Conservation (phyloP, 1,140 invertebrate genomes). For the Leguminivora glycinivorella region DNA sequence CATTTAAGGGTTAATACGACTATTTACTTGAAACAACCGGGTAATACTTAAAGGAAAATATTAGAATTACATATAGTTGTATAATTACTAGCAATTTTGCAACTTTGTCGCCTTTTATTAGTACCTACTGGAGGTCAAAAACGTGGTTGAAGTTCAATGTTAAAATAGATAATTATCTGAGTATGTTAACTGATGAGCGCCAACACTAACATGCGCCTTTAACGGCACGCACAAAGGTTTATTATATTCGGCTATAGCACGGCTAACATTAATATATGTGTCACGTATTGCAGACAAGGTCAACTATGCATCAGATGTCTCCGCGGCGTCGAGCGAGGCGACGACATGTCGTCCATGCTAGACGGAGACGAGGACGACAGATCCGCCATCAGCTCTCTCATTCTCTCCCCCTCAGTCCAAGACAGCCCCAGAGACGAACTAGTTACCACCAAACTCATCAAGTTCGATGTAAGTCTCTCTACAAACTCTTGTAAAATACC, state of each 20-base stretch:
- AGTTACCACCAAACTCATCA: slow-evolving; percentile 70
- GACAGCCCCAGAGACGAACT: slow-evolving; percentile 68
- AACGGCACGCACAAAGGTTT: too few relatives aligned
- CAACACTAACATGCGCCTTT: too few relatives aligned
- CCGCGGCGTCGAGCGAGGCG: slow-evolving; percentile 81
- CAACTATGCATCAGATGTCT: slow-evolving; percentile 89
- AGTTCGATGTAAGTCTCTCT: slow-evolving; percentile 67
- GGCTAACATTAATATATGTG: too few relatives aligned
- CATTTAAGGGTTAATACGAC: too few relatives aligned
- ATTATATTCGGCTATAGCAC: too few relatives aligned
- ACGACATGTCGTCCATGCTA: slow-evolving; percentile 85
- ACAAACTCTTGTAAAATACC: slow-evolving; percentile 30
- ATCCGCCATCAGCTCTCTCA: slow-evolving; percentile 83
- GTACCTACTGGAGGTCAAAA: not conserved
- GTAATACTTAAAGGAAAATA: too few relatives aligned
- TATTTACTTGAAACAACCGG: too few relatives aligned
- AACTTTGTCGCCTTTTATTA: too few relatives aligned
- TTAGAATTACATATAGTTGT: too few relatives aligned
- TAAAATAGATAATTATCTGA: not conserved
- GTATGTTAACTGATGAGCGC: too few relatives aligned
- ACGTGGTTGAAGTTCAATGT: not conserved
- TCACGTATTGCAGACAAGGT: slow-evolving; percentile 81
- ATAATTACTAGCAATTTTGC: too few relatives aligned
- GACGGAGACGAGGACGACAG: slow-evolving; percentile 87
- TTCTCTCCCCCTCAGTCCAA: slow-evolving; percentile 62